Conservation (phyloP, 2,113 vertebrate species). For the Eurypyga helias region DNA sequence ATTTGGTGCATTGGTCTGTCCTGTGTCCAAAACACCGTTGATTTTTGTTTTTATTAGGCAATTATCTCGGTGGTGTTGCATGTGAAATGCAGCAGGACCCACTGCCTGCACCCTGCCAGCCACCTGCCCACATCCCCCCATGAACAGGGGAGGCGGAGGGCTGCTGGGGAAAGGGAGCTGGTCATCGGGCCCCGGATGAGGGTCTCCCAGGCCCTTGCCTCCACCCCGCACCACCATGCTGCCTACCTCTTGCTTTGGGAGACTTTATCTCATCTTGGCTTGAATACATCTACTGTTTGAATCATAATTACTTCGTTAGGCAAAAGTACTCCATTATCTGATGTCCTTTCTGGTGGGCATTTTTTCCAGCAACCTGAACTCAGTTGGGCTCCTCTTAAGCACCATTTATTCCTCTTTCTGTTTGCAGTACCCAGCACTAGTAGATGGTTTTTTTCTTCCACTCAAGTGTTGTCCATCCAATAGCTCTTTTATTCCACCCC, state of each 20-base stretch:
- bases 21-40: accelerated
- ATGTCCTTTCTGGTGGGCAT: background rate
- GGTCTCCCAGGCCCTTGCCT: background rate
- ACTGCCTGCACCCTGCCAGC: accelerated
- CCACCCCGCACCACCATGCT: accelerated
- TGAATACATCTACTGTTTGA: background rate
- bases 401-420: background rate
- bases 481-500: background rate
- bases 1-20: background rate
- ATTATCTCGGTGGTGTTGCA: background rate
- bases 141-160: background rate
- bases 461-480: background rate
- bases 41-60: background rate
- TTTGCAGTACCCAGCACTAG: background rate
- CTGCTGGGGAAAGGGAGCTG: background rate
- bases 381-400: background rate
- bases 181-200: accelerated
- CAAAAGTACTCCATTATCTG: background rate
- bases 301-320: background rate
- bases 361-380: background rate
- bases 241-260: accelerated
- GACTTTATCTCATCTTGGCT: background rate
- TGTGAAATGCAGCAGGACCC: background rate
- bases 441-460: background rate
- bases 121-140: background rate